phyloP scores from a whole-genome alignment of 2,797 vertebrate genomes.

The Ptychobarbus kaznakovi region DNA sequence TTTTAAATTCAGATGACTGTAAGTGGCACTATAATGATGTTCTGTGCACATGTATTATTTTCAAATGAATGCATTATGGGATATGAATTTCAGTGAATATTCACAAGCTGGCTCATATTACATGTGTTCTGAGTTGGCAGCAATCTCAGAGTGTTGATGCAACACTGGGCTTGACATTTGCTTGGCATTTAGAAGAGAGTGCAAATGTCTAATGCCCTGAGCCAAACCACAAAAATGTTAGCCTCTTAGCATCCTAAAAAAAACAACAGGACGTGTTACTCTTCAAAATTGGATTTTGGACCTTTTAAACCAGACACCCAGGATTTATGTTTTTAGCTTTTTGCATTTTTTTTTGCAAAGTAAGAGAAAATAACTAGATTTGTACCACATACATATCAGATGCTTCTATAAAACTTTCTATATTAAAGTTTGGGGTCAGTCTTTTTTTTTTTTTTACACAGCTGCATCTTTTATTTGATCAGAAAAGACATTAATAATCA shows the following conservation, averaged over 20 bases:
- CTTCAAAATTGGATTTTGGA: constrained; percentile 13
- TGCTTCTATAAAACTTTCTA: not conserved
- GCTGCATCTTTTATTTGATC: not conserved
- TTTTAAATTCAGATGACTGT: not conserved
- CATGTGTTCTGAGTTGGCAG: constrained; percentile 38
- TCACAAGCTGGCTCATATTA: constrained; percentile 31
- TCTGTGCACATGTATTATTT: not conserved
- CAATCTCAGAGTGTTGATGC: constrained; percentile 49
- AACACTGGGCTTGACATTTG: constrained; percentile 56
- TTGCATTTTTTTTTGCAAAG: not conserved
- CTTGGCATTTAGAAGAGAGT: constrained; percentile 46
- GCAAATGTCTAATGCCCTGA: constrained; percentile 41
- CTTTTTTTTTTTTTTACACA: not conserved
- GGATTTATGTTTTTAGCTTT: not conserved
- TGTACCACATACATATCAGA: not conserved
- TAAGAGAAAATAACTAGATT: not conserved
- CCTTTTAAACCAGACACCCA: constrained; percentile 6
- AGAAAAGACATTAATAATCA: not conserved
- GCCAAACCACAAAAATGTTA: constrained; percentile 40
- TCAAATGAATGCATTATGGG: constrained; percentile 21
- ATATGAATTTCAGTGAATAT: constrained; percentile 26
- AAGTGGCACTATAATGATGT: not conserved
- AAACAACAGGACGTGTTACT: not conserved
- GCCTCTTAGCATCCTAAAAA: constrained; percentile 28
- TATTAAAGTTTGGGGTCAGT: not conserved